Evolutionary conservation across 2,797 vertebrate genomes (phyloP).

Genomic region (Sebastes paucispinis): DNA sequence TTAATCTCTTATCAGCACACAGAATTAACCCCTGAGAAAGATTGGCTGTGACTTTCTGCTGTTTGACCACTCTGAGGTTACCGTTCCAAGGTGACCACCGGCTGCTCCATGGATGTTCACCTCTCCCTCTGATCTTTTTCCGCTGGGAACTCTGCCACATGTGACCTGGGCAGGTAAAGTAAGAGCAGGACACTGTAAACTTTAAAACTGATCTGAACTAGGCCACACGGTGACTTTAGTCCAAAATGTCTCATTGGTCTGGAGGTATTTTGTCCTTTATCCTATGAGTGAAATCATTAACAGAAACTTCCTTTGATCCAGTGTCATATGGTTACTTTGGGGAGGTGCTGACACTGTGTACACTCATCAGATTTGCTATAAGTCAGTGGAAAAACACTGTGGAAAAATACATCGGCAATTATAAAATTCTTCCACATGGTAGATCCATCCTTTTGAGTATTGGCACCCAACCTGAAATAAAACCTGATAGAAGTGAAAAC

Average conservation of each 20-base stretch:
- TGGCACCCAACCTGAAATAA: conserved; percentile 20
- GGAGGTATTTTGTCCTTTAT: conserved; percentile 38
- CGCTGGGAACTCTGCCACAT: conserved; percentile 73
- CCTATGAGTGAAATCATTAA: conserved; percentile 58
- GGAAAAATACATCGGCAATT: conserved; percentile 10
- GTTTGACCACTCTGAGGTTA: conserved; percentile 60
- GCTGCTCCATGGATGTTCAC: conserved; percentile 21
- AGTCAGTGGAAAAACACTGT: conserved; percentile 31
- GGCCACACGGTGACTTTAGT: neutral
- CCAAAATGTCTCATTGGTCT: conserved; percentile 30
- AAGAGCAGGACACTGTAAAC: neutral
- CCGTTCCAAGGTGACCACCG: conserved; percentile 54
- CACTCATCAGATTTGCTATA: neutral
- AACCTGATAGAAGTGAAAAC: neutral
- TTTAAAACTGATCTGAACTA: neutral
- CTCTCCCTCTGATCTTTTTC: conserved; percentile 58
- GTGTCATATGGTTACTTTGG: conserved; percentile 19
- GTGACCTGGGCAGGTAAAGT: conserved; percentile 50
- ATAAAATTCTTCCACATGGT: conserved; percentile 8
- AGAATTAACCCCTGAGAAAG: conserved; percentile 59
- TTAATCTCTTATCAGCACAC: conserved; percentile 54
- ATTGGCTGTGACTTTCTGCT: conserved; percentile 70
- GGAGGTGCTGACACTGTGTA: conserved; percentile 22
- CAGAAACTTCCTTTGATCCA: conserved; percentile 45
- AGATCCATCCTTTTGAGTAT: conserved; percentile 2